Evolutionary conservation across 2,113 vertebrate genomes (phyloP), one percentile per base, ranked within the genome.

Genomic region (Cygnus buccinator): DNA sequence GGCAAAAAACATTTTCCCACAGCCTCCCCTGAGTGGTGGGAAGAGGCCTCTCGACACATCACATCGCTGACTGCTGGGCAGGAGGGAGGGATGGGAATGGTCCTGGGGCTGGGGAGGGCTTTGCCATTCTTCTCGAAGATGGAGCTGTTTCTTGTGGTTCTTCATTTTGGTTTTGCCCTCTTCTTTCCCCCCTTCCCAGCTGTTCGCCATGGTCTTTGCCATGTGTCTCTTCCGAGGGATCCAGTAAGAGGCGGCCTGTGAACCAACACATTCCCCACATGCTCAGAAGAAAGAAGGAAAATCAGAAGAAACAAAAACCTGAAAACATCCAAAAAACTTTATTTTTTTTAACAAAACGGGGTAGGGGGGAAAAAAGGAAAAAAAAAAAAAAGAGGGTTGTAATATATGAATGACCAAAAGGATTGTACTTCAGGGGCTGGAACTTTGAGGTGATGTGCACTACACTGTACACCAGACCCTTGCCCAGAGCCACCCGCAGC

Each of bases 161-260:
- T 91, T 41, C 94, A 18, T 68, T 96, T 92, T 84, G 76, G 44
- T 93, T 94, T 37, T 76, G 21, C n/a, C 57, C 50, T 84, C 63
- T 54, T 84, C 46, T 91, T 28, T 65, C 65, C 73, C 10, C 86
- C 86, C 77, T 94, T 84, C 62, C 37, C 98, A 99, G 99, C 98
- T 99, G 22, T 99, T 99, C 14, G 98, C 99, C 93, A 99, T 99
- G 99, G 98, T 99, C 94, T 99, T 99, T 41, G 99, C 99, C 43
- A 99, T 99, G 99, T 99, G 99, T 97, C 98, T 99, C 91, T 99
- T 99, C 95, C 97, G 98, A 94, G 99, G 99, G 67, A 99, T 99
- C 97, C 99, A 99, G 97, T 99, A 98, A 89, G 92, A 96, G 75
- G 78, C 18, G 58, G 62, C 90, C 89, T 13, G 2, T 25, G 65